These are phyloP conservation scores for Pongo abelii DNA, from an alignment of 2,113 vertebrate genomes.

Conservation along the genomic window DNA sequence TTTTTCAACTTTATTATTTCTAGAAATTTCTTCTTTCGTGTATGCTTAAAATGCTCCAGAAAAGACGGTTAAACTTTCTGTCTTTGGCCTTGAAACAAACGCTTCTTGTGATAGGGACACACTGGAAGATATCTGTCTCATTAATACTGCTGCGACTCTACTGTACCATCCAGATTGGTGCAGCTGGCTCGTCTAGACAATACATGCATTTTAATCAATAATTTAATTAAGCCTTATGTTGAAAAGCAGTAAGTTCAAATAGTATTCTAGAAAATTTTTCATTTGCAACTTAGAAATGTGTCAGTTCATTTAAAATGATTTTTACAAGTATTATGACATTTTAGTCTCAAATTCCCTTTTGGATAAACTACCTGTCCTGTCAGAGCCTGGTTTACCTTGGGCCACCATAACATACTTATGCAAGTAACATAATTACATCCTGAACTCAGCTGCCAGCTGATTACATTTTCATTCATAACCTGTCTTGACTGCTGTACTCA, in stretches of 20 bases:
- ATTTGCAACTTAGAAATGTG: background rate
- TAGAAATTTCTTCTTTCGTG: background rate
- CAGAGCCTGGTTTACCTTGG: background rate
- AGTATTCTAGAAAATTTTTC: background rate
- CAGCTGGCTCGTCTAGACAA: background rate
- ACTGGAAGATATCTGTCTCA: background rate
- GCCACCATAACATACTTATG: conserved; percentile 52
- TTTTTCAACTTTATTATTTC: background rate
- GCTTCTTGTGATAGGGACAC: background rate
- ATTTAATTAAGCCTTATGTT: background rate
- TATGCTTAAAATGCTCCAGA: background rate
- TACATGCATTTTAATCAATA: background rate
- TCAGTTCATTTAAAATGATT: background rate
- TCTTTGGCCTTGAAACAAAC: background rate
- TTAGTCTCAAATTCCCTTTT: background rate
- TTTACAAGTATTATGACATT: background rate
- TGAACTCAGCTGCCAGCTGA: conserved; percentile 59
- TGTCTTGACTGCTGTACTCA: background rate
- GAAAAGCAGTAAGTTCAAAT: conserved; percentile 17
- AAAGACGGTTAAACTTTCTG: background rate
- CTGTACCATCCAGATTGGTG: fast-evolving
- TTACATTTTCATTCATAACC: conserved; percentile 60
- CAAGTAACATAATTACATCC: conserved; percentile 69
- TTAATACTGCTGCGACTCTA: background rate
- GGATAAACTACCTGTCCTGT: background rate